A percentile compares a stretch with the other conserved stretches of the same genome.
These are phyloP conservation scores for Mesitornis unicolor DNA, from an alignment of 2,113 vertebrate genomes.

Conservation along the genomic window DNA sequence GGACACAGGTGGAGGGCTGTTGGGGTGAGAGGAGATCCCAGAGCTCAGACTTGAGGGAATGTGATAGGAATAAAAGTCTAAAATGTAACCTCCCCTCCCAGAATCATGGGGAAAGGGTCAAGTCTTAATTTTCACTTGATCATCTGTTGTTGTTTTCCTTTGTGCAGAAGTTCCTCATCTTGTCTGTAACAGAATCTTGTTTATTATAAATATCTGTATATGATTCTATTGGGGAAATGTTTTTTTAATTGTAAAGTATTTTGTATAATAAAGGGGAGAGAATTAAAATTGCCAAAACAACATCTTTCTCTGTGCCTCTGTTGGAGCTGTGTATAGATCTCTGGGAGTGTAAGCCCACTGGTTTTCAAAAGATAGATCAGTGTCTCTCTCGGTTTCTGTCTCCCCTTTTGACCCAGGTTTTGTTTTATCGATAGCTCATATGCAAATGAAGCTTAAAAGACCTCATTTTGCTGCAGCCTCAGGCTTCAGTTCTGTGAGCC, in stretches of 20 bases:
- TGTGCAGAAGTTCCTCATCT: not conserved
- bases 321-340: not conserved
- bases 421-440: not conserved
- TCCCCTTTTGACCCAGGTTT: not conserved
- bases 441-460: not conserved
- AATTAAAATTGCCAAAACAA: constrained; percentile 25
- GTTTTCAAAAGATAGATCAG: not conserved
- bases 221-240: constrained; percentile 50
- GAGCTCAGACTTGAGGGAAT: not conserved
- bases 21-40: not conserved
- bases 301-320: not conserved
- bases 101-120: not conserved
- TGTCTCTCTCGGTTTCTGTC: not conserved
- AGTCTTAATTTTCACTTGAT: constrained; percentile 47
- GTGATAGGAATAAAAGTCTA: not conserved
- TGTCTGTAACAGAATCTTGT: constrained; percentile 50
- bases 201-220: constrained; percentile 73
- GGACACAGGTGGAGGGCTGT: not conserved
- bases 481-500: not conserved
- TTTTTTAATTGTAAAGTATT: constrained; percentile 75
- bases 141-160: not conserved
- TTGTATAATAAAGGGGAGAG: constrained; percentile 59
- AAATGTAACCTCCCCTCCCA: not conserved
- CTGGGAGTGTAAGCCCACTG: not conserved
- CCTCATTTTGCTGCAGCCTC: not conserved